Percentiles rank a stretch among this genome's conserved stretches.
Conservation (phyloP, 1,140 invertebrate genomes). For the Hyles euphorbiae region DNA sequence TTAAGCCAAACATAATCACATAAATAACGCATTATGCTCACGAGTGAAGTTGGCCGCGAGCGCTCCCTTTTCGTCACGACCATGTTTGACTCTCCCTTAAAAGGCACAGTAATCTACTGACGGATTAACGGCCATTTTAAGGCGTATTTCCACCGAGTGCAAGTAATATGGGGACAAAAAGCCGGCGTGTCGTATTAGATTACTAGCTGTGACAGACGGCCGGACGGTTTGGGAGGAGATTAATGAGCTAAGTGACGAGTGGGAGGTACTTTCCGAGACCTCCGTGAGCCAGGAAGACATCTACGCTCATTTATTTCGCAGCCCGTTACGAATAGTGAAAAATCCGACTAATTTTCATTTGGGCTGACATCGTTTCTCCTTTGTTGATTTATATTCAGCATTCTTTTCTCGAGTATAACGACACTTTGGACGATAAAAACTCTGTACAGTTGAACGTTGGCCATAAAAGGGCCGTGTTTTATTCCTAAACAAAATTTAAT, state of each 20-base stretch:
- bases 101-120: conserved; percentile 43
- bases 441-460: no score
- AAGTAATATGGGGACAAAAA: conserved; percentile 65
- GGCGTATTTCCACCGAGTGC: conserved; percentile 50
- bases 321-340: conserved; percentile 42
- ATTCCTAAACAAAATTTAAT: no score
- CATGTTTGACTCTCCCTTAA: conserved; percentile 44
- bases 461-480: no score
- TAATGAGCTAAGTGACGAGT: conserved; percentile 71
- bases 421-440: background rate
- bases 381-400: background rate
- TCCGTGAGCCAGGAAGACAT: conserved; percentile 42
- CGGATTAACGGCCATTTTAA: conserved; percentile 55
- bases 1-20: no score
- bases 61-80: conserved; percentile 31
- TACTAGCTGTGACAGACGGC: conserved; percentile 67
- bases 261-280: conserved; percentile 45
- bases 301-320: conserved; percentile 49
- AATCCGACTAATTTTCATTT: conserved; percentile 47
- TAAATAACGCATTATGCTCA: no score
- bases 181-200: conserved; percentile 71
- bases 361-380: background rate
- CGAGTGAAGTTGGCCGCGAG: background rate
- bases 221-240: conserved; percentile 58
- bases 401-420: background rate